phyloP scores from a whole-genome alignment of 2,888 invertebrate genomes.

The Meteorus colon region DNA sequence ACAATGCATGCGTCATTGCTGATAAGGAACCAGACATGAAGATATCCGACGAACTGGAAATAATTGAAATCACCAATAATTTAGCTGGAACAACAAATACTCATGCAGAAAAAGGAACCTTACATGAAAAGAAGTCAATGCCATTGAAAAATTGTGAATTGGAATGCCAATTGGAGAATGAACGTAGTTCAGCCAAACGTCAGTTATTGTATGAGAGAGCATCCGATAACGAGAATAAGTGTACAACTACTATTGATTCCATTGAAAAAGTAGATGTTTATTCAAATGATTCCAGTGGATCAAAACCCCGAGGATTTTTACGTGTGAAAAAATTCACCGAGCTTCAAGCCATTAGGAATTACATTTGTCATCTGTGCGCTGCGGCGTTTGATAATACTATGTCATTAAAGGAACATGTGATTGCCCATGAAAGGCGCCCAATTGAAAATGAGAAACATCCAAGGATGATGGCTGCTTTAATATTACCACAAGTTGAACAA shows the following conservation, averaged over 20 bases:
- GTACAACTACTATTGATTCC: not conserved
- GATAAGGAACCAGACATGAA: not conserved
- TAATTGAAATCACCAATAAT: conserved; percentile 1
- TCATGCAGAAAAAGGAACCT: not conserved
- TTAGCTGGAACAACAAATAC: not conserved
- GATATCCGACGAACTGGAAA: not conserved
- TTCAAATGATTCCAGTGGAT: not conserved
- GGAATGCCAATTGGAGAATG: not conserved
- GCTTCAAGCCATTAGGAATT: conserved; percentile 45
- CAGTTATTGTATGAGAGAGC: not conserved
- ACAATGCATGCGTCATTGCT: not conserved
- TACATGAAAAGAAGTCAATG: not conserved
- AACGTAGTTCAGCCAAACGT: not conserved
- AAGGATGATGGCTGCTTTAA: conserved; percentile 44
- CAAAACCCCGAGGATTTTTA: conserved; percentile 48
- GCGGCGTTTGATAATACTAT: conserved; percentile 50
- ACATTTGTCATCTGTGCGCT: conserved; percentile 53
- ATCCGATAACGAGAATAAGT: not conserved
- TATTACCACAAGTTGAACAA: conserved; percentile 35
- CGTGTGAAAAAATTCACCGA: conserved; percentile 54
- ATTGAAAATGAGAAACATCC: conserved; percentile 15
- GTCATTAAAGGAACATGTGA: conserved; percentile 51
- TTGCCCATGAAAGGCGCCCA: not conserved
- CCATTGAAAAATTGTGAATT: not conserved
- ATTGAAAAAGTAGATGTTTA: not conserved